Evolutionary conservation across 2,888 invertebrate species (phyloP).

Genomic region (Eudemis profundana): DNA sequence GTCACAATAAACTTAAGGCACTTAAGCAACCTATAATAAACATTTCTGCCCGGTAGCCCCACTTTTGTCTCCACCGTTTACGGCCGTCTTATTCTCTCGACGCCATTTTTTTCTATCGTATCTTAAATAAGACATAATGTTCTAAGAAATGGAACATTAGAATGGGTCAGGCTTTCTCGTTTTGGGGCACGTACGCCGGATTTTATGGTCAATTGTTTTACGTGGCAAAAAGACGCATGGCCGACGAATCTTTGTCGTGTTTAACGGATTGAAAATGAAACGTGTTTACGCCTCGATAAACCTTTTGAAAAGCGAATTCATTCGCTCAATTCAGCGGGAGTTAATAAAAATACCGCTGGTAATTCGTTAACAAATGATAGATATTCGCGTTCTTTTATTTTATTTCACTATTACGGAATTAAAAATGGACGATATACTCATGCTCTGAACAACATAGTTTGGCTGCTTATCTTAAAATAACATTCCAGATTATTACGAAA

Average conservation of each 20-base stretch:
- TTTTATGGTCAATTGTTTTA: slow-evolving; percentile 84
- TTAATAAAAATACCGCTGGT: slow-evolving; percentile 25
- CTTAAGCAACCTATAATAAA: slow-evolving; percentile 76
- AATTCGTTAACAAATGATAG: slow-evolving; percentile 36
- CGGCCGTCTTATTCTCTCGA: too few relatives aligned
- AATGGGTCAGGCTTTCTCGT: slow-evolving; percentile 80
- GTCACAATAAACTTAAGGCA: slow-evolving; percentile 75
- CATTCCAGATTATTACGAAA: too few relatives aligned
- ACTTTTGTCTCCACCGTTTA: slow-evolving; percentile 76
- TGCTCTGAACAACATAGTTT: too few relatives aligned
- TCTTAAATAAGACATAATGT: slow-evolving; percentile 84
- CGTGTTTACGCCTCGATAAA: slow-evolving; percentile 57
- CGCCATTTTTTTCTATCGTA: slow-evolving; percentile 78
- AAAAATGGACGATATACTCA: too few relatives aligned
- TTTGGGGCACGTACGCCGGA: slow-evolving; percentile 78
- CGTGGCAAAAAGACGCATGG: slow-evolving; percentile 65
- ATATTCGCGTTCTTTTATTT: slow-evolving; percentile 35
- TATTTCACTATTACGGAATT: slow-evolving; percentile 39
- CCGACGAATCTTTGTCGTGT: slow-evolving; percentile 47
- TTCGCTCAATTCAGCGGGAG: slow-evolving; percentile 23
- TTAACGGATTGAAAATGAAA: slow-evolving; percentile 59
- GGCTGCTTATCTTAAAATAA: too few relatives aligned
- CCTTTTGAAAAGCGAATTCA: slow-evolving; percentile 53
- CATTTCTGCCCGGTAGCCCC: slow-evolving; percentile 75
- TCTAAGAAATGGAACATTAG: slow-evolving; percentile 82